Conservation (phyloP, 2,113 vertebrate species). For the Aix galericulata region DNA sequence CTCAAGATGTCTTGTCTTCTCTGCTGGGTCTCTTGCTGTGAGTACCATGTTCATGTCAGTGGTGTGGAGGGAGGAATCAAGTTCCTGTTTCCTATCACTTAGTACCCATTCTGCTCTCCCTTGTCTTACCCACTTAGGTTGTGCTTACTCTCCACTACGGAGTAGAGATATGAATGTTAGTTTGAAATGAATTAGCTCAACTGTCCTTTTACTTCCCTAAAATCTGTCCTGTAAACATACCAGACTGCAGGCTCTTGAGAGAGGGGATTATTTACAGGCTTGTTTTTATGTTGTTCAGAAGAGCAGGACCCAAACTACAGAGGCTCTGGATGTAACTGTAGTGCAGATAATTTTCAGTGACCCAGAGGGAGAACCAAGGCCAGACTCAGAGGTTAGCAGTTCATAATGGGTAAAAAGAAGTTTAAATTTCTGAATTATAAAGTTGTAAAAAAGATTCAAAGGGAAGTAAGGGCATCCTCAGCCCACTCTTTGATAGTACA, state of each 20-base stretch:
- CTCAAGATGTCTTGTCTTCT: not conserved
- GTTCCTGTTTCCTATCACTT: not conserved
- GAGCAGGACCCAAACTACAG: not conserved
- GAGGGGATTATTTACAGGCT: not conserved
- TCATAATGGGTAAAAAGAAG: conserved; percentile 6
- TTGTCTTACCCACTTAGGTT: not conserved
- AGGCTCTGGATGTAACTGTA: not conserved
- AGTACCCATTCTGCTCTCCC: not conserved
- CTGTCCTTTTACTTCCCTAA: not conserved
- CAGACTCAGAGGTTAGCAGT: not conserved
- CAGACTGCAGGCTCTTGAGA: not conserved
- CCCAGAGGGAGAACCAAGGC: not conserved
- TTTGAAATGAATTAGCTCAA: not conserved
- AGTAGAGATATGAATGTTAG: not conserved
- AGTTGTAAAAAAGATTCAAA: conserved; percentile 65
- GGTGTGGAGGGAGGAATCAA: not conserved
- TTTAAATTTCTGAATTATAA: conserved; percentile 63
- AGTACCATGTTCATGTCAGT: not conserved
- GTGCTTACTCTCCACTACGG: accelerated
- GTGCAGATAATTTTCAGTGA: not conserved
- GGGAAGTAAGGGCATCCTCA: conserved; percentile 32
- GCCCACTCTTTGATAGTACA: conserved; percentile 24
- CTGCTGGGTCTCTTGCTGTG: not conserved
- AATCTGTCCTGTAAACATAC: not conserved
- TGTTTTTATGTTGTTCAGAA: not conserved